Evolutionary conservation across 2,888 invertebrate species (phyloP).

Genomic region (Folsomia manolachei): DNA sequence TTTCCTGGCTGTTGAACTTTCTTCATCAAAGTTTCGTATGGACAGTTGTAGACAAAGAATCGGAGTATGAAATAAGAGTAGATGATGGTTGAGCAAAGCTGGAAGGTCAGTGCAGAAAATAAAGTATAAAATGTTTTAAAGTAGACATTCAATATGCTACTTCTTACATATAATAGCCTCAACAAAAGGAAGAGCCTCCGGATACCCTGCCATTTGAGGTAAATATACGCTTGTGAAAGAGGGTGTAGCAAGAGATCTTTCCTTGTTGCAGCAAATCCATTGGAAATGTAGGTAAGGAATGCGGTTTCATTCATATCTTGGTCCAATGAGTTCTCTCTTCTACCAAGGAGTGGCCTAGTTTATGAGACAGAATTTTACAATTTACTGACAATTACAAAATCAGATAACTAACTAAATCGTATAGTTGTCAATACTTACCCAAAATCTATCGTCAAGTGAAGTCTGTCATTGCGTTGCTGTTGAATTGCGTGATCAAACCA

Average conservation of each 20-base stretch:
- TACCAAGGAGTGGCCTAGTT: too few species aligned
- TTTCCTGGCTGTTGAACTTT: too few species aligned
- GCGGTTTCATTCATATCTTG: conserved; percentile 25
- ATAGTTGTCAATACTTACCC: too few species aligned
- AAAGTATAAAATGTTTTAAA: conserved; percentile 3
- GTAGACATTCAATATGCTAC: conserved; percentile 10
- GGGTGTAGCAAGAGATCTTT: conserved; percentile 78
- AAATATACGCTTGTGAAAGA: conserved; percentile 77
- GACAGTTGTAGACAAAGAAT: conserved; percentile 23
- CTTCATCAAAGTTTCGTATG: conserved; percentile 9
- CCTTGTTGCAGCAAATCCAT: conserved; percentile 59
- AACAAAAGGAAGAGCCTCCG: conserved; percentile 74
- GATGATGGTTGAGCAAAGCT: conserved; percentile 11
- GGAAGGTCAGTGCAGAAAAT: too few species aligned
- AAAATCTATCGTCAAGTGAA: background rate
- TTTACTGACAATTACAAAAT: too few species aligned
- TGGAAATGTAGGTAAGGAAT: conserved; percentile 16
- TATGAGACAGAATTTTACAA: too few species aligned
- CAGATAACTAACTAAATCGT: too few species aligned
- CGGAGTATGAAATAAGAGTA: conserved; percentile 26
- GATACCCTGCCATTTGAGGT: conserved; percentile 78
- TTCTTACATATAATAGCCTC: conserved; percentile 68
- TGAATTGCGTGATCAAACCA: background rate
- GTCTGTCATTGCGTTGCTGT: background rate
- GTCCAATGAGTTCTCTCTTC: too few species aligned